phyloP scores from a whole-genome alignment of 1,140 invertebrate genomes.

The Bombus turneri region DNA sequence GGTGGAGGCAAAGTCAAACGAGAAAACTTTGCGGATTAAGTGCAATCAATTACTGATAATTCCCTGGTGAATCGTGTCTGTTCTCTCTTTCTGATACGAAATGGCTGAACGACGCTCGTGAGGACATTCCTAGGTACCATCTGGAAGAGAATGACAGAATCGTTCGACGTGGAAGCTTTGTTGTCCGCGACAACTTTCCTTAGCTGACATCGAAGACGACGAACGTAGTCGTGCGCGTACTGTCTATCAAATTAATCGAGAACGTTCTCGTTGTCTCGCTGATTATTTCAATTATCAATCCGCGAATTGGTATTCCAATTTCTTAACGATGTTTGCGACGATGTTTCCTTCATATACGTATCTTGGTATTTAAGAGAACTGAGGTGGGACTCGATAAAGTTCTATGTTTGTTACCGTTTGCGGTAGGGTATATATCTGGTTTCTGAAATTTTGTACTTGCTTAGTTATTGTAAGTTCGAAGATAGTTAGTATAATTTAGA shows the following conservation, averaged over 20 bases:
- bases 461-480: background rate
- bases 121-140: slow-evolving; percentile 28
- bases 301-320: background rate
- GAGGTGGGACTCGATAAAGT: background rate
- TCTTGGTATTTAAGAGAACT: background rate
- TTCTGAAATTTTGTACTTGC: background rate
- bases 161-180: slow-evolving; percentile 42
- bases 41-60: slow-evolving; percentile 70
- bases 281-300: slow-evolving; percentile 62
- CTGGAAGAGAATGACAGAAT: slow-evolving; percentile 42
- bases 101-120: background rate
- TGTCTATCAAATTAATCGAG: slow-evolving; percentile 68
- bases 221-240: slow-evolving; percentile 48
- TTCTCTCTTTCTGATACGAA: background rate
- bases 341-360: background rate
- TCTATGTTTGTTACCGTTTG: background rate
- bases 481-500: background rate
- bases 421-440: background rate
- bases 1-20: slow-evolving; percentile 61
- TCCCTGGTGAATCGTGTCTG: slow-evolving; percentile 59
- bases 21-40: slow-evolving; percentile 70
- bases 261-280: slow-evolving; percentile 33
- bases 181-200: slow-evolving; percentile 19
- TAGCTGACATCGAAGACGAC: slow-evolving; percentile 29
- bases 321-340: too few species aligned